Evolutionary conservation across 2,888 invertebrate species (phyloP).

Genomic region (Acanthosoma haemorrhoidale): DNA sequence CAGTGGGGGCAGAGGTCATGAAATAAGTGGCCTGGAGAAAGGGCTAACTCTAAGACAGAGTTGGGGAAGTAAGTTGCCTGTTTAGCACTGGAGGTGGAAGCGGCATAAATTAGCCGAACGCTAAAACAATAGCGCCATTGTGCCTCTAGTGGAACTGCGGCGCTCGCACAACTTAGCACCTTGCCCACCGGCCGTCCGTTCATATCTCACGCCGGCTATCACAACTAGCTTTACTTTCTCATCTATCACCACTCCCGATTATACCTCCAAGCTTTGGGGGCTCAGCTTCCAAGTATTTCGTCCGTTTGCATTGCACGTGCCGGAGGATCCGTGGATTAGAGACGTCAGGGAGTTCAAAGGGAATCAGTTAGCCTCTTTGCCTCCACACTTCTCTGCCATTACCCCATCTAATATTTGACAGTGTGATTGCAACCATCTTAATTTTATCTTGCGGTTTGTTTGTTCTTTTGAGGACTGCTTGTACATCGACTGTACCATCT

Average conservation of each 20-base stretch:
- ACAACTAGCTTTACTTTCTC: not conserved
- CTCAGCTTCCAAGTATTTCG: too few species aligned
- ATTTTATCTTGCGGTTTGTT: too few species aligned
- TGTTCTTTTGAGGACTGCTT: too few species aligned
- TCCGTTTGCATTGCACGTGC: too few species aligned
- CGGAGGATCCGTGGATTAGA: too few species aligned
- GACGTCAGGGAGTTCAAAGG: too few species aligned
- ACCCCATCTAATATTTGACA: too few species aligned
- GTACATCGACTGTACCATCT: too few species aligned
- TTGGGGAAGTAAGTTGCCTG: conserved; percentile 5
- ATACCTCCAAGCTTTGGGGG: not conserved
- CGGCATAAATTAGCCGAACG: not conserved
- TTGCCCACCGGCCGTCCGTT: not conserved
- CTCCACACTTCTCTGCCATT: too few species aligned
- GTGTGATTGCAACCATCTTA: too few species aligned
- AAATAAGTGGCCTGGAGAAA: too few species aligned
- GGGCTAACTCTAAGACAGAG: conserved; percentile 6
- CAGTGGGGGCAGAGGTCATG: not conserved
- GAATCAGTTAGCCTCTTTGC: too few species aligned
- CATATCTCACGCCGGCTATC: conserved; percentile 10
- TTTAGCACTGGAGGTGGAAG: not conserved
- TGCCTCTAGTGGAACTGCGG: not conserved
- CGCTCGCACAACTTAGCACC: conserved; percentile 2
- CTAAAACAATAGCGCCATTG: not conserved
- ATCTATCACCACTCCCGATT: not conserved